Conservation (phyloP, 2,797 vertebrate species). For the Luscinia megarhynchos region DNA sequence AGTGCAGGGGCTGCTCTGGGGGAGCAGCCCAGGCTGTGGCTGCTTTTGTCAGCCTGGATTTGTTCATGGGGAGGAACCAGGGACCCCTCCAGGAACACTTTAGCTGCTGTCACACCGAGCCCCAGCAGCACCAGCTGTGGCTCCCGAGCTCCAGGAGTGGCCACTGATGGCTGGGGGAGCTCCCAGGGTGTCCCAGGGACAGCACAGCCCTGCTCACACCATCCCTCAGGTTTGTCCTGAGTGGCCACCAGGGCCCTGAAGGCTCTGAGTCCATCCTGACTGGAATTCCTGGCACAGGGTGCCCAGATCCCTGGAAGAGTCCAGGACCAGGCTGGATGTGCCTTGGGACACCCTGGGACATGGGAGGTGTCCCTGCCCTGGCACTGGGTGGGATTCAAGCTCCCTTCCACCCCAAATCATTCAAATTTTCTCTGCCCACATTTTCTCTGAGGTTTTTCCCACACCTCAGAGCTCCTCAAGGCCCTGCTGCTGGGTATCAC, state of each 20-base stretch:
- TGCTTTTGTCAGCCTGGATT: background rate
- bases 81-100: background rate
- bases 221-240: background rate
- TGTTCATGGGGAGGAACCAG: background rate
- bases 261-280: background rate
- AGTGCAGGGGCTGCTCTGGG: background rate
- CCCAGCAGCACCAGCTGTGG: background rate
- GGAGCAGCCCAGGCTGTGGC: background rate
- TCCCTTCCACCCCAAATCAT: background rate
- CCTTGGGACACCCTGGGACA: background rate
- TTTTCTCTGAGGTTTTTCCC: background rate
- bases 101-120: background rate
- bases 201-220: background rate
- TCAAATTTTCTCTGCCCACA: rapidly evolving
- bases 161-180: rapidly evolving
- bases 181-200: background rate
- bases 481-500: rapidly evolving
- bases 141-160: background rate
- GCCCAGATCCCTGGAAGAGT: background rate
- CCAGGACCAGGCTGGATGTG: background rate
- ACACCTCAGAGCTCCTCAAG: background rate
- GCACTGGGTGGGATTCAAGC: background rate
- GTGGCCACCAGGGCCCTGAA: rapidly evolving
- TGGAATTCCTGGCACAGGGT: background rate
- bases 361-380: background rate